Percentiles rank a stretch among this genome's conserved stretches.
phyloP scores from a whole-genome alignment of 2,797 vertebrate species.

The Gymnoscopelus braueri region DNA sequence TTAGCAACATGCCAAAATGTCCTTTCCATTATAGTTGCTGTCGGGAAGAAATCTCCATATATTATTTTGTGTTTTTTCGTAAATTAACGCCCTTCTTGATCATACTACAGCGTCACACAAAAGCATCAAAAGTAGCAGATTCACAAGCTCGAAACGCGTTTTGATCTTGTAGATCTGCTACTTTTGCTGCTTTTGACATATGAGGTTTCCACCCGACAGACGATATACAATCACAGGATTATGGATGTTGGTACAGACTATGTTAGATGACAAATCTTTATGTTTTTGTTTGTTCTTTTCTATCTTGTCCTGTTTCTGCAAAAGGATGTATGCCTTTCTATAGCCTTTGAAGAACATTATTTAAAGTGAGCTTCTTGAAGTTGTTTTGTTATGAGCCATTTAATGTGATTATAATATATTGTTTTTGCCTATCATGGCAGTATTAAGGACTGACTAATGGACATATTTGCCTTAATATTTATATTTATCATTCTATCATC shows the following conservation, averaged over 20 bases:
- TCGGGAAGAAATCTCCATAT: neutral
- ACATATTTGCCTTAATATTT: constrained; percentile 72
- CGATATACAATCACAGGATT: neutral
- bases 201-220: no score
- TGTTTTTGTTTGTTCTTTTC: constrained; percentile 19
- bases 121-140: no score
- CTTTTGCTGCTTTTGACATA: no score
- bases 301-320: constrained; percentile 25
- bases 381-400: constrained; percentile 39
- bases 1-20: constrained; percentile 33
- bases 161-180: no score
- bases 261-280: constrained; percentile 38
- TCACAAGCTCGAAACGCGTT: no score
- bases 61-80: no score
- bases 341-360: constrained; percentile 78
- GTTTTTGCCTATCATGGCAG: constrained; percentile 58
- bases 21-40: constrained; percentile 8
- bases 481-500: constrained; percentile 59
- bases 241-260: constrained; percentile 3
- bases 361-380: constrained; percentile 40
- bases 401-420: constrained; percentile 29
- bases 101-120: no score
- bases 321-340: constrained; percentile 51
- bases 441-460: constrained; percentile 52
- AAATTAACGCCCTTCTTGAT: no score